Evolutionary conservation across 2,888 invertebrate genomes (phyloP), one percentile per base, ranked within the genome.

Genomic region (Saturnia japonica): DNA sequence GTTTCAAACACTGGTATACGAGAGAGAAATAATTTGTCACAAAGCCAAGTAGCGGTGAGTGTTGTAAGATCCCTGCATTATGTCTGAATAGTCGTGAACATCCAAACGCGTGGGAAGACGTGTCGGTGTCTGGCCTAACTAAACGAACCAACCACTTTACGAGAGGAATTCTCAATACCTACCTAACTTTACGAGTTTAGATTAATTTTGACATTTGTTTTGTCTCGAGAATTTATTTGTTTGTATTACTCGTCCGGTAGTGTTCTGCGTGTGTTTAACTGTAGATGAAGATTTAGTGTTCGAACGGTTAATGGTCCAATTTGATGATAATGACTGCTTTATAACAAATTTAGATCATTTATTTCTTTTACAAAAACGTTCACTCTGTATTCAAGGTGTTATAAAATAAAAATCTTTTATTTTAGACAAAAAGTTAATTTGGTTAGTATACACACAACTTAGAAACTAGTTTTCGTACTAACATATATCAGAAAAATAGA

Each of bases 41-140:
- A 70, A 72, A 66, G 73, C 67, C 73, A 19, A 19, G 19, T 60
- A 14, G 25, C 67, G 68, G 0, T 14, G 67, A 45, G 57, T 42
- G 69, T 22, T 68, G 68, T 62, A 66, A 69, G 70, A 73, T 70
- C 68, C 68, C 71, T 68, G 69, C 70, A 70, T 70, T 70, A 70
- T 71, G 73, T 71, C 71, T 71, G 71, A 68, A 62, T 45, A 68
- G 69, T 25, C 45, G 60, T 7, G 47, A 62, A 54, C 68, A 68
- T 47, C 64, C 51, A 68, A 54, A 22, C 68, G 71, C 68, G 71
- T 71, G 68, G 71, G 73, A 1, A 57, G 72, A n/a, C 43, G 25
- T 22, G 57, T 68, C 70, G 67, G 68, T 57, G 71, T 71, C 71
- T 71, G 60, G 70, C 45, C 67, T 51, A 57, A 62, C 62, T 60